Base-by-base conservation (phyloP, 2,888 invertebrate genomes). In the Barypeithes pellucidus region DNA sequence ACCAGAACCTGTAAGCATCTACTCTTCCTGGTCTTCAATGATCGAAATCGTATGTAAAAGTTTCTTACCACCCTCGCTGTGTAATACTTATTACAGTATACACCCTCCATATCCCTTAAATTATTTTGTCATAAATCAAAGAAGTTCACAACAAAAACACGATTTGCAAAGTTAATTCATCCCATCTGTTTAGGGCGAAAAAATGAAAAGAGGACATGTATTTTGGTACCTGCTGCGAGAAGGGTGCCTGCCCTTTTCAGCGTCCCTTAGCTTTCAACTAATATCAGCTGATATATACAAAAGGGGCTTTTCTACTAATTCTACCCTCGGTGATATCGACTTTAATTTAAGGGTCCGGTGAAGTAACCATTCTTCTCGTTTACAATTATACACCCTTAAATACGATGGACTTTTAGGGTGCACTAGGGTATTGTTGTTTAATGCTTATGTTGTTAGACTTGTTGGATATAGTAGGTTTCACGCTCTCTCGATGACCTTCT, bases 311-410 rank as follows among this genome's bases (percentile, higher is more conserved):
- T 70, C 70, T 79, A 75, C 77, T 80, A 78, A 79, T 79, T 77
- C 79, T 75, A 79, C 79, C 81, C 81, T 77, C 69, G 78, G 78
- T 76, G 81, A 72, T 79, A 78, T 81, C 78, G 79, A 80, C 81
- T 83, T 81, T 81, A 82, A 82, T 82, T 81, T 79, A 33, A 57
- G 54, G 29, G 33, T 33, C 2, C 14, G 29, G 52, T 14, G 29
- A 54, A 54, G 54, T 18, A 57, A 33, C 18, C 18, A 29, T 57
- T 57, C 54, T 33, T 57, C 16, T 33, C 33, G 16, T 29, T 57
- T 33, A 52, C 52, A 52, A 57, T 57, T 57, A 57, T 9, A 33
- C 33, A 57, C 54, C 54, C 54, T 57, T 18, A 18, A 14, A 16
- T 22, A 18, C 14, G 16, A 57, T 16, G 18, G 33, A 36, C 54